phyloP scores from a whole-genome alignment of 1,140 invertebrate genomes.

The Chelonus insularis region DNA sequence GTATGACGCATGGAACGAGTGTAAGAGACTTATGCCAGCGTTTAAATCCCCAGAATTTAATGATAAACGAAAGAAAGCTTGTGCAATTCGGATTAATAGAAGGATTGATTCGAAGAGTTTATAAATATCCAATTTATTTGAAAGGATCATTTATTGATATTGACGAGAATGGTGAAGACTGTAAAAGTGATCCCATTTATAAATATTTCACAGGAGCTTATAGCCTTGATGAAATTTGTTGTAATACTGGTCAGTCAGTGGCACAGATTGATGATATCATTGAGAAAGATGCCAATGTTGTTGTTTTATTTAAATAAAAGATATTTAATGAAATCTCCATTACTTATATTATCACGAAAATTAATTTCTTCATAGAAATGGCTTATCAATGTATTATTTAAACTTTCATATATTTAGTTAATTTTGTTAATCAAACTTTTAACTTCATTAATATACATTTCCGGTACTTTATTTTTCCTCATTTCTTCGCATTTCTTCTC shows the following conservation, averaged over 20 bases:
- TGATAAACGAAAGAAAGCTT: conserved; percentile 83
- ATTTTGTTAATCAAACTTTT: conserved; percentile 47
- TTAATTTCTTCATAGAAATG: too few relatives aligned
- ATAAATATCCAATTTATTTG: conserved; percentile 68
- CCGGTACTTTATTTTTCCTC: conserved; percentile 51
- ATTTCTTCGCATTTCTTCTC: conserved; percentile 65
- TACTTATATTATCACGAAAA: too few relatives aligned
- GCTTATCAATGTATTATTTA: too few relatives aligned
- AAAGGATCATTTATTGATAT: conserved; percentile 42
- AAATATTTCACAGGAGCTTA: conserved; percentile 79
- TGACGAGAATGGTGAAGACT: conserved; percentile 32
- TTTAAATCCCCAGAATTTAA: conserved; percentile 72
- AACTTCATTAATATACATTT: conserved; percentile 53
- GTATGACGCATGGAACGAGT: conserved; percentile 82
- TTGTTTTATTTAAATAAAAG: conserved; percentile 80
- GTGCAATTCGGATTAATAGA: conserved; percentile 89
- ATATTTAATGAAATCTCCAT: conserved; percentile 30
- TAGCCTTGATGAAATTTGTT: conserved; percentile 89
- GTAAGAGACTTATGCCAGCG: conserved; percentile 83
- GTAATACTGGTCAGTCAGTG: conserved; percentile 77
- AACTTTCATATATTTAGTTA: not conserved
- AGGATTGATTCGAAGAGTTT: conserved; percentile 80
- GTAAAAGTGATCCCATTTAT: conserved; percentile 48
- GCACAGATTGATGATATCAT: conserved; percentile 83
- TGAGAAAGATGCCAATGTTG: conserved; percentile 82